phyloP scores from a whole-genome alignment of 2,797 vertebrate genomes.

The Cossypha polioptera region DNA sequence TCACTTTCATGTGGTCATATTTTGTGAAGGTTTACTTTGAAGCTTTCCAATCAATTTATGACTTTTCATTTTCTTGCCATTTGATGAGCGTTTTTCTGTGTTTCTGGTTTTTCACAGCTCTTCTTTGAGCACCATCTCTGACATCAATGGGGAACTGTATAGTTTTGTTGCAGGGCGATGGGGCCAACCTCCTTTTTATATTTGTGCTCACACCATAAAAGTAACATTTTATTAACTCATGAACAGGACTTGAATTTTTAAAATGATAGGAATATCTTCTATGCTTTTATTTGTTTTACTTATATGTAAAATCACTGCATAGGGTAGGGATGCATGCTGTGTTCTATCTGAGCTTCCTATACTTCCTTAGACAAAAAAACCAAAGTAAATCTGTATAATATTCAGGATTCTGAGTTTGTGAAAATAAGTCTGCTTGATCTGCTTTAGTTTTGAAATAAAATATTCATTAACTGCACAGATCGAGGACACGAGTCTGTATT shows the following conservation, averaged over 20 bases:
- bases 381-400: neutral
- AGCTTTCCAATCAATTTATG: neutral
- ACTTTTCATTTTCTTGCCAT: neutral
- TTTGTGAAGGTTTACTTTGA: neutral
- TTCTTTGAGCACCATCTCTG: neutral
- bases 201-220: neutral
- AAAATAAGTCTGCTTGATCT: neutral
- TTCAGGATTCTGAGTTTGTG: neutral
- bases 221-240: neutral
- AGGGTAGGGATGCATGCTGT: neutral
- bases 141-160: neutral
- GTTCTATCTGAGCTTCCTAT: slow-evolving; percentile 28
- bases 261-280: neutral
- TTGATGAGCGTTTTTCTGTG: neutral
- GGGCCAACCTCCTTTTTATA: neutral
- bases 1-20: neutral
- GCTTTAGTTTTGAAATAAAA: neutral
- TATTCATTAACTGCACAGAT: neutral
- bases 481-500: neutral
- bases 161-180: neutral
- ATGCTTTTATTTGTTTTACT: neutral
- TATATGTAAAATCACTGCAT: neutral
- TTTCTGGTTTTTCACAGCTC: neutral
- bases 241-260: neutral
- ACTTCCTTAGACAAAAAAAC: neutral